Conservation (phyloP, 2,113 vertebrate species). For the Plecotus auritus region DNA sequence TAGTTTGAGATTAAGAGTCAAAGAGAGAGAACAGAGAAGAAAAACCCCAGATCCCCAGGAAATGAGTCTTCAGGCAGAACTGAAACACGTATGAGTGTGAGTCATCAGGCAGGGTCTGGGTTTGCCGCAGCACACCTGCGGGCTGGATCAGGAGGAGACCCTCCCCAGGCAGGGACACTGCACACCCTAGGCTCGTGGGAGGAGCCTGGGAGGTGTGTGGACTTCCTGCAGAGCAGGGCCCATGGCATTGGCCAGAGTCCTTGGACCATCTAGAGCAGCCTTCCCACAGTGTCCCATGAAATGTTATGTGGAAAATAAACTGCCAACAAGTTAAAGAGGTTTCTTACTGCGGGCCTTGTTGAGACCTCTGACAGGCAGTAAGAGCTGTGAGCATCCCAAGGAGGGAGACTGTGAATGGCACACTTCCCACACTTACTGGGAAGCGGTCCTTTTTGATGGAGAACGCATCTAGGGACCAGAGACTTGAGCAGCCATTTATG, state of each 20-base stretch:
- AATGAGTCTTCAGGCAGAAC: constrained; percentile 20
- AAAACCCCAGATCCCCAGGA: background rate
- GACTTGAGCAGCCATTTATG: background rate
- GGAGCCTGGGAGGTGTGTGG: background rate
- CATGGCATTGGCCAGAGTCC: background rate
- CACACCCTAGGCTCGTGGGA: background rate
- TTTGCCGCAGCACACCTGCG: background rate
- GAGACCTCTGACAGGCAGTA: background rate
- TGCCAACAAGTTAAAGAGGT: background rate
- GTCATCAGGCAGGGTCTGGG: background rate
- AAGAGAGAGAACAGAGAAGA: background rate
- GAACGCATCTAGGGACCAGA: background rate
- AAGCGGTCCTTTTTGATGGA: background rate
- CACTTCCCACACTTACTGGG: background rate
- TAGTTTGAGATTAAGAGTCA: constrained; percentile 2
- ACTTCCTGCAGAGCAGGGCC: background rate
- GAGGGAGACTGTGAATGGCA: background rate
- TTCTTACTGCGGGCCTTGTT: background rate
- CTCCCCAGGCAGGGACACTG: background rate
- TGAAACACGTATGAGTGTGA: background rate
- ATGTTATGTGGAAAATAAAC: background rate
- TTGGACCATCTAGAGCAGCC: background rate
- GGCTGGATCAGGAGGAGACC: background rate
- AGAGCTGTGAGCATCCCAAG: background rate
- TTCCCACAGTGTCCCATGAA: background rate